phyloP scores from a whole-genome alignment of 2,888 invertebrate genomes.

The Microctonus aethiopoides region DNA sequence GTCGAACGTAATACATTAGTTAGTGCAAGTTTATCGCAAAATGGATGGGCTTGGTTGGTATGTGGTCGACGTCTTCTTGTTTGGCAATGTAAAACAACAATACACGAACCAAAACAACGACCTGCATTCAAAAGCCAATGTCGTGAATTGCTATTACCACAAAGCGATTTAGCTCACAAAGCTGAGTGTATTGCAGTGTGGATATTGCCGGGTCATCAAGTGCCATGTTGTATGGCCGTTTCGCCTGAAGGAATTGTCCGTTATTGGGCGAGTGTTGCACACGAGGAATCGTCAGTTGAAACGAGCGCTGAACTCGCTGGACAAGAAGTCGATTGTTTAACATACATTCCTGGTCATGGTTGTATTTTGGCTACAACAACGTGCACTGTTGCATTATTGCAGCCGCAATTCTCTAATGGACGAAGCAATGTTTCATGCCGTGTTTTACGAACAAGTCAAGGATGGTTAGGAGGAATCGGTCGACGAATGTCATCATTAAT shows the following conservation, averaged over 20 bases:
- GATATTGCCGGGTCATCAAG: conserved; percentile 71
- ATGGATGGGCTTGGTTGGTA: conserved; percentile 88
- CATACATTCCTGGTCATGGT: conserved; percentile 77
- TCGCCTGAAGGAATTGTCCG: conserved; percentile 93
- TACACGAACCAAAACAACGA: conserved; percentile 59
- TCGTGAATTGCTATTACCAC: conserved; percentile 87
- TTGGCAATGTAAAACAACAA: conserved; percentile 79
- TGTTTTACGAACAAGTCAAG: conserved; percentile 79
- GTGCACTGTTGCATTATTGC: conserved; percentile 82
- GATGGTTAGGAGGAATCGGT: conserved; percentile 89
- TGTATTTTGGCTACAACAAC: conserved; percentile 92
- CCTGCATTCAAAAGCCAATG: conserved; percentile 75
- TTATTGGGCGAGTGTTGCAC: conserved; percentile 92
- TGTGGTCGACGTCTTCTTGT: conserved; percentile 85
- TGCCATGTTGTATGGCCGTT: conserved; percentile 89
- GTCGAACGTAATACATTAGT: conserved; percentile 74
- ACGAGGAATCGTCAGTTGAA: conserved; percentile 88
- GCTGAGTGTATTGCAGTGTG: conserved; percentile 85
- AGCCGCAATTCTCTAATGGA: conserved; percentile 73
- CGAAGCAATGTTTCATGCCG: conserved; percentile 77
- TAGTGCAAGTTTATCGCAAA: conserved; percentile 74
- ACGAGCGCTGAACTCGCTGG: conserved; percentile 87
- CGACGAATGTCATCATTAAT: conserved; percentile 83
- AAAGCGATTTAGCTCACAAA: conserved; percentile 91
- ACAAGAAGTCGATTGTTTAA: conserved; percentile 84